Percentiles rank a stretch among this genome's conserved stretches.
phyloP scores from a whole-genome alignment of 2,113 vertebrate genomes.

The Gobio gobio region DNA sequence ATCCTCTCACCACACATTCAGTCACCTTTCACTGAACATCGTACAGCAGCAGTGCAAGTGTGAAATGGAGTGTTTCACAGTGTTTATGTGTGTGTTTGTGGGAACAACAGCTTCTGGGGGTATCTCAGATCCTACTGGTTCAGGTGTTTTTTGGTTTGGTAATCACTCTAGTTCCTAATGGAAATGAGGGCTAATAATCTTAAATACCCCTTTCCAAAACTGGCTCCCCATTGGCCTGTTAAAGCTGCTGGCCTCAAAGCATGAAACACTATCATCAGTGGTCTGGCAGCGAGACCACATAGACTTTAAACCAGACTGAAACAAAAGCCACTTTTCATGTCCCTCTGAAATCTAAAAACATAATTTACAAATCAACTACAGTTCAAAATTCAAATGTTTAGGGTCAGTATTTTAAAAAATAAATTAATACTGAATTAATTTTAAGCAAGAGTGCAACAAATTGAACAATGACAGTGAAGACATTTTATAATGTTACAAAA shows the following conservation, averaged over 20 bases:
- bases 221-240: too few species aligned
- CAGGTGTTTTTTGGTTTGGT: not conserved
- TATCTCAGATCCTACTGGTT: not conserved
- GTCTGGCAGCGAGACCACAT: too few species aligned
- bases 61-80: not conserved
- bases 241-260: too few species aligned
- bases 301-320: not conserved
- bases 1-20: constrained; percentile 32
- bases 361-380: not conserved
- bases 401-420: not conserved
- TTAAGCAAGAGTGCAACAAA: not conserved
- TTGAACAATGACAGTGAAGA: not conserved
- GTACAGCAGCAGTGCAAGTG: constrained; percentile 34
- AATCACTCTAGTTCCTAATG: not conserved
- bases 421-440: not conserved
- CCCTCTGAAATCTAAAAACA: not conserved
- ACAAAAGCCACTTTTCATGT: not conserved
- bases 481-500: not conserved
- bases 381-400: not conserved
- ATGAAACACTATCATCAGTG: too few species aligned
- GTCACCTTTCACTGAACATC: constrained; percentile 45
- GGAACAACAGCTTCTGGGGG: constrained; percentile 37
- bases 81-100: constrained; percentile 15
- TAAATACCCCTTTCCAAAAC: not conserved
- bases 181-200: not conserved